phyloP scores from a whole-genome alignment of 2,797 vertebrate genomes.

The Peromyscus attwateri region DNA sequence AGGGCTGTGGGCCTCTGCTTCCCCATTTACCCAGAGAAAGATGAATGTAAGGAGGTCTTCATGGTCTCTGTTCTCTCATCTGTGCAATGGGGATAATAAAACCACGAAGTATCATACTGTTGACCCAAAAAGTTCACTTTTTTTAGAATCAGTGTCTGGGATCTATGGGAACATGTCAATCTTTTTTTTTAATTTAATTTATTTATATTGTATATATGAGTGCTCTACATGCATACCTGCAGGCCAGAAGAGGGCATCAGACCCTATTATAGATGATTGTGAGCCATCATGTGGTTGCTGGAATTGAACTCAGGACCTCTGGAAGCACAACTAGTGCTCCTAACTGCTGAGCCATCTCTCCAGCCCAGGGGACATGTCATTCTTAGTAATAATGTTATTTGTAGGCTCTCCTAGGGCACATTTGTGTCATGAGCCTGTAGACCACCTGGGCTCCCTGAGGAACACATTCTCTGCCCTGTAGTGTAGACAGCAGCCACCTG shows the following conservation, averaged over 20 bases:
- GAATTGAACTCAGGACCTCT: background rate
- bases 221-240: background rate
- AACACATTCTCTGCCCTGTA: background rate
- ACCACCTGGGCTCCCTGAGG: background rate
- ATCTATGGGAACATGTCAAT: background rate
- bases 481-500: background rate
- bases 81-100: background rate
- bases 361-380: background rate
- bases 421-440: background rate
- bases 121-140: background rate
- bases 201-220: background rate
- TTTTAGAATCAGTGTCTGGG: background rate
- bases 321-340: background rate
- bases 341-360: background rate
- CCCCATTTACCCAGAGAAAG: background rate
- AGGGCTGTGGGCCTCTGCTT: background rate
- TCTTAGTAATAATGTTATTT: background rate
- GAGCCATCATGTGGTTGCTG: background rate
- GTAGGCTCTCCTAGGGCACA: background rate
- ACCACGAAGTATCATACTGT: background rate
- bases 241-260: background rate
- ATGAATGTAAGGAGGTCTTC: background rate
- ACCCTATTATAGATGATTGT: background rate
- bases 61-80: constrained; percentile 18
- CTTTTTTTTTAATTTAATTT: background rate